Base-by-base conservation (phyloP, 2,888 invertebrate genomes). In the Plusia festucae region DNA sequence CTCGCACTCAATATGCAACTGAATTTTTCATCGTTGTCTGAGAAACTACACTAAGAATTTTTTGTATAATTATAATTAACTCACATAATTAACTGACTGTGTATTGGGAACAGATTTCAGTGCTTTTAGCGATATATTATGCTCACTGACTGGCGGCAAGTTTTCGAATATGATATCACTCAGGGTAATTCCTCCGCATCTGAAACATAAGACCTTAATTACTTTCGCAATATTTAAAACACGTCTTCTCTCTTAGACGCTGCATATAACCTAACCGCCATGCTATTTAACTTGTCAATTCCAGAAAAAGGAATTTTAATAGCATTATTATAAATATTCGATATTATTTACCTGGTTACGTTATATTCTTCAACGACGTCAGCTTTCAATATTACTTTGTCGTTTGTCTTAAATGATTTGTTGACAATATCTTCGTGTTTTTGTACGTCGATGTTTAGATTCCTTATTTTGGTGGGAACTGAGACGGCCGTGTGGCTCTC, bases 401-500 rank as follows among this genome's bases (percentile, higher is more conserved):
- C 22, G 30, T 75, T 64, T 0, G 34, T 55, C 0, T 32, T 57
- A 0, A 60, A 15, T 13, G 62, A 65, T 0, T 51, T 2, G 30
- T 9, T 0, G 15, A 71, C 52, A 18, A 27, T 22, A 0, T 69
- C 56, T 2, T 40, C 13, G 55, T 85, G 86, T 53, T 73, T 30
- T 2, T 61, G 53, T 8, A 82, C 59, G 30, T 87, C 58, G 6
- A 88, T 85, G 11, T 18, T 30, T 15, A 88, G 54, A 27, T 54
- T 75, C 8, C 78, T 74, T 24, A 89, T 81, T 24, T 65, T 69
- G 0, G 96, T 96, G 1, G 97, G 97, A 16, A 97, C 90, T 44
- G 96, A 91, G 0, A 97, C 91, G 0, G 96, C 94, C 52, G 96
- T 93, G 6, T 96, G 93, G 20, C 96, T 93, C 58, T 96, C 91